Evolutionary conservation across 2,888 invertebrate species (phyloP).

Genomic region (Netelia melanura): DNA sequence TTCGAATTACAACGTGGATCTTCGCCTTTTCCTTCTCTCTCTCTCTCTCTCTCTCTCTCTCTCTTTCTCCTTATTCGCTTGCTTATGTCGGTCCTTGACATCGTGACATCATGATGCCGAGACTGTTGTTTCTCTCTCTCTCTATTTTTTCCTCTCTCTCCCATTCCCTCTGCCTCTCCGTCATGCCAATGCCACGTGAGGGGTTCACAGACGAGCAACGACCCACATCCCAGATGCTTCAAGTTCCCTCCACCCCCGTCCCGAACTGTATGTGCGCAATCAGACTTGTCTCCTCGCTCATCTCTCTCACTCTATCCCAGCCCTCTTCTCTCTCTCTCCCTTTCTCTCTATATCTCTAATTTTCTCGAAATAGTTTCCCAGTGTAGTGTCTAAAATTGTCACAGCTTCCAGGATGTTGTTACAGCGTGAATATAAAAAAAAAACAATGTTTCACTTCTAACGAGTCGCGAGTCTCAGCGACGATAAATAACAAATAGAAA

Average conservation of each 20-base stretch:
- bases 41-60: conserved; percentile 8
- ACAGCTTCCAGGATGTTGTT: conserved; percentile 31
- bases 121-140: conserved; percentile 28
- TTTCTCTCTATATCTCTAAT: background rate
- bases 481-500: too few species aligned
- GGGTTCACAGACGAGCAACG: conserved; percentile 68
- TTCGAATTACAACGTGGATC: conserved; percentile 57
- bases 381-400: background rate
- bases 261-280: conserved; percentile 49
- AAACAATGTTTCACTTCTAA: background rate
- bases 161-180: conserved; percentile 15
- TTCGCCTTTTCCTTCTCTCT: background rate
- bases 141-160: background rate
- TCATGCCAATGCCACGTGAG: conserved; percentile 64
- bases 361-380: conserved; percentile 42
- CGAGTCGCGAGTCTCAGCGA: too few species aligned
- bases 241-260: conserved; percentile 25
- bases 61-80: conserved; percentile 37
- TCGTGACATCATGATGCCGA: conserved; percentile 66
- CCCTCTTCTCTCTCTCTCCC: too few species aligned
- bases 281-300: conserved; percentile 30
- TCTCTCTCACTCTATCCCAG: conserved; percentile 5
- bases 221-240: conserved; percentile 68
- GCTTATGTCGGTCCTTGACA: conserved; percentile 70
- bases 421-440: conserved; percentile 8